Percentiles rank a stretch among this genome's conserved stretches.
These are phyloP conservation scores for Pseudopleuronectes americanus DNA, from an alignment of 2,797 vertebrate genomes.

Conservation along the genomic window DNA sequence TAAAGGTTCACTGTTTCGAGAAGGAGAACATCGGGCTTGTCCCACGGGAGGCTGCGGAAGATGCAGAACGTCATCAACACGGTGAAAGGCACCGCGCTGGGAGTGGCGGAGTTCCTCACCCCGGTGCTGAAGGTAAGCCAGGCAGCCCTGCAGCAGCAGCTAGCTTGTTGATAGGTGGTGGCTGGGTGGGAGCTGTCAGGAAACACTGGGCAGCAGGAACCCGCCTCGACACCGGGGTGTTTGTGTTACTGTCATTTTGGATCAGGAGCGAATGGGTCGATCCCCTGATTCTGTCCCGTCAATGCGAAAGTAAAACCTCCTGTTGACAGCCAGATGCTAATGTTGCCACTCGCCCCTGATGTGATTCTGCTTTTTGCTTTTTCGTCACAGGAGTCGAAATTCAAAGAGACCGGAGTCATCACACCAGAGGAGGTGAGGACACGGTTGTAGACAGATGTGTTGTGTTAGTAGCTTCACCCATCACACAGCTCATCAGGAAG, in stretches of 20 bases:
- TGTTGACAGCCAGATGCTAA: not conserved
- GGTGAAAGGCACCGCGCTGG: conserved; percentile 93
- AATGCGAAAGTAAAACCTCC: not conserved
- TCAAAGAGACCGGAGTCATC: conserved; percentile 99
- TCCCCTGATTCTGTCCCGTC: not conserved
- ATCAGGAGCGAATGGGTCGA: not conserved
- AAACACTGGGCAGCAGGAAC: not conserved
- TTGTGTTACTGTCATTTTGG: not conserved
- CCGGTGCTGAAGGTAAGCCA: conserved; percentile 92
- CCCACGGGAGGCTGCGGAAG: not conserved
- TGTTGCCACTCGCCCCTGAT: not conserved
- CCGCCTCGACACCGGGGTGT: not conserved
- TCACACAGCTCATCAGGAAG: not conserved
- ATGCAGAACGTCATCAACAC: conserved; percentile 97
- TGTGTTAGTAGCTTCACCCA: no score
- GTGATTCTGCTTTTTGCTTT: not conserved
- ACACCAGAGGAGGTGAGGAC: conserved; percentile 95
- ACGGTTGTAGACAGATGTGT: not conserved
- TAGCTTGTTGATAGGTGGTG: conserved; percentile 36
- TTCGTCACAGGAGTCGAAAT: conserved; percentile 92
- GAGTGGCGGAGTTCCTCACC: conserved; percentile 93
- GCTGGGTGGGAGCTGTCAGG: conserved; percentile 1
- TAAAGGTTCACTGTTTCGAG: no score
- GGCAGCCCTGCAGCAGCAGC: not conserved
- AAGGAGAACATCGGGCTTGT: not conserved